Percentiles rank a stretch among this genome's conserved stretches.
Conservation (phyloP, 2,797 vertebrate genomes). For the Gadopsis bispinosus region DNA sequence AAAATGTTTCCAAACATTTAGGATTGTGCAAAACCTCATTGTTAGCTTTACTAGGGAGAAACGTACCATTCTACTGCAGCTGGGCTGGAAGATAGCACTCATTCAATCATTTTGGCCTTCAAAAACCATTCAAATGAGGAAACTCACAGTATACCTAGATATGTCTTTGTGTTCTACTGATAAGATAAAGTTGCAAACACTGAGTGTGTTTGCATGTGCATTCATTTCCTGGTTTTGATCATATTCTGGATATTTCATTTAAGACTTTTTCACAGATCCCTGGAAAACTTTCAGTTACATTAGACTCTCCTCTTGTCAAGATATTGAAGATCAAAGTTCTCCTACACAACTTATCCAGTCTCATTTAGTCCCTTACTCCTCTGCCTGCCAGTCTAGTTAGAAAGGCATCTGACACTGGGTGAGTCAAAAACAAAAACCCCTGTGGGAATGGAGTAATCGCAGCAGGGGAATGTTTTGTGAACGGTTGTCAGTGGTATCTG, state of each 20-base stretch:
- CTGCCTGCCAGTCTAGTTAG: neutral
- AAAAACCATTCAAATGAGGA: neutral
- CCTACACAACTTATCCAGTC: conserved; percentile 17
- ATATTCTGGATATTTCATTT: neutral
- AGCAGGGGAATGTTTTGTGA: neutral
- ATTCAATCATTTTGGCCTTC: neutral
- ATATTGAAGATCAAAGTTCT: conserved; percentile 46
- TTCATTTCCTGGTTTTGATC: neutral
- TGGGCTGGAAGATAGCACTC: neutral
- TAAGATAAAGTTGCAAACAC: neutral
- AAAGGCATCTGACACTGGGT: conserved; percentile 7
- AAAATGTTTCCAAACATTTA: neutral
- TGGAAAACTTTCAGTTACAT: conserved; percentile 26
- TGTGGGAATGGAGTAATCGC: neutral
- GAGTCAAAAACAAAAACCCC: conserved; percentile 5
- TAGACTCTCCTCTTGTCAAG: conserved; percentile 28
- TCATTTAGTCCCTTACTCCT: conserved; percentile 24
- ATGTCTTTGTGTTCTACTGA: neutral
- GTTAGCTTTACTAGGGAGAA: neutral
- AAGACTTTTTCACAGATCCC: conserved; percentile 14
- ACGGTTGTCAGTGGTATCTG: conserved; percentile 1
- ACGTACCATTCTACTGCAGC: neutral
- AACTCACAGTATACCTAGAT: neutral
- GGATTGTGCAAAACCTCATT: neutral
- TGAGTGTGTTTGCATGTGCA: neutral